phyloP scores from a whole-genome alignment of 1,140 invertebrate species.

The Pseudomyrmex flavicornis region DNA sequence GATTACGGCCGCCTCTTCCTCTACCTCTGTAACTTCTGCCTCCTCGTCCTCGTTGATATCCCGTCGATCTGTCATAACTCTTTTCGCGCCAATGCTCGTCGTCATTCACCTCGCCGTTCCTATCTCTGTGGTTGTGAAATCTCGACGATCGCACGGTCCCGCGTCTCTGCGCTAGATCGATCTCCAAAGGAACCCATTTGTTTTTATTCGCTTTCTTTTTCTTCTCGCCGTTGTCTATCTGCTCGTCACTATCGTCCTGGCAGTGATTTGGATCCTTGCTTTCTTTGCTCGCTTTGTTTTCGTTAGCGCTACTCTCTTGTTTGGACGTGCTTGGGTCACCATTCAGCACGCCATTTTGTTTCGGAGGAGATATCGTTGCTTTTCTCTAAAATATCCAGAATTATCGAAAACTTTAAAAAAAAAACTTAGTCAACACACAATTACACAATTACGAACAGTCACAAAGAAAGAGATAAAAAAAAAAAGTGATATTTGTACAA shows the following conservation, averaged over 20 bases:
- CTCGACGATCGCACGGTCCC: constrained; percentile 82
- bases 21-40: constrained; percentile 78
- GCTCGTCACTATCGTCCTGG: constrained; percentile 82
- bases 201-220: constrained; percentile 88
- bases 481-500: constrained; percentile 10
- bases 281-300: constrained; percentile 79
- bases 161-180: constrained; percentile 87
- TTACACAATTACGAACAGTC: background rate
- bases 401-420: background rate
- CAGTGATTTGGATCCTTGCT: constrained; percentile 83
- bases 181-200: constrained; percentile 92
- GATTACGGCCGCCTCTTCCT: constrained; percentile 76
- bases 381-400: constrained; percentile 76
- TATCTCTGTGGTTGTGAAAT: constrained; percentile 80
- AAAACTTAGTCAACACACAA: background rate
- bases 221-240: constrained; percentile 80
- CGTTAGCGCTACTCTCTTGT: constrained; percentile 71
- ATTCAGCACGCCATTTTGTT: constrained; percentile 80
- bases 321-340: constrained; percentile 77
- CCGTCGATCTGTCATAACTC: constrained; percentile 79
- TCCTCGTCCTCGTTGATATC: constrained; percentile 77
- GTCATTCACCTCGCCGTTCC: constrained; percentile 78
- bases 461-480: background rate
- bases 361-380: constrained; percentile 69
- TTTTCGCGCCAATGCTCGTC: constrained; percentile 80